Evolutionary conservation across 1,140 invertebrate genomes (phyloP).

Genomic region (Portunus trituberculatus): DNA sequence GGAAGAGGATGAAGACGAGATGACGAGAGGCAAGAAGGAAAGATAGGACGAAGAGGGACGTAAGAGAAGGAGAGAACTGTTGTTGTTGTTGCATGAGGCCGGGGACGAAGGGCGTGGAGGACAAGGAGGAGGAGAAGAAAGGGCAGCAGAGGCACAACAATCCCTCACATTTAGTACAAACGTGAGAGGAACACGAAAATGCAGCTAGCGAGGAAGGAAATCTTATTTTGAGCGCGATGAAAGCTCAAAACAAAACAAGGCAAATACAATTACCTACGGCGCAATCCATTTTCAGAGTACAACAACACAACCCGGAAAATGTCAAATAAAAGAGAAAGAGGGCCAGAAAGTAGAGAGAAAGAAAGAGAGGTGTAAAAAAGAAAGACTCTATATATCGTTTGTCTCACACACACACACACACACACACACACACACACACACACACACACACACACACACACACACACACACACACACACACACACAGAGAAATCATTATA

Average conservation of each 20-base stretch:
- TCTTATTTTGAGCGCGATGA: not conserved
- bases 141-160: not conserved
- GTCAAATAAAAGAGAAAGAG: not conserved
- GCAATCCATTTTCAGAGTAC: not conserved
- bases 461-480: conserved; percentile 20
- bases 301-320: not conserved
- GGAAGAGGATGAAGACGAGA: not conserved
- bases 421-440: conserved; percentile 12
- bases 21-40: not conserved
- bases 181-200: conserved; percentile 3
- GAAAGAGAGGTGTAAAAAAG: not conserved
- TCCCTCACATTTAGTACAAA: conserved; percentile 10
- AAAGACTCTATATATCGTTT: no score
- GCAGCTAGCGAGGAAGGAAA: not conserved
- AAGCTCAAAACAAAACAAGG: conserved; percentile 13
- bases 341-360: not conserved
- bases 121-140: not conserved
- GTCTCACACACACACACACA: not conserved
- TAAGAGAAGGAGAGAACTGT: not conserved
- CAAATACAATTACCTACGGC: not conserved
- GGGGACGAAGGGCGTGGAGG: no score
- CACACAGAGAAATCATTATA: not conserved
- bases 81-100: no score
- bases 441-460: conserved; percentile 20
- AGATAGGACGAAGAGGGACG: not conserved